These are phyloP conservation scores for Bryconaethiops microstoma DNA, from an alignment of 2,797 vertebrate species.

Conservation along the genomic window DNA sequence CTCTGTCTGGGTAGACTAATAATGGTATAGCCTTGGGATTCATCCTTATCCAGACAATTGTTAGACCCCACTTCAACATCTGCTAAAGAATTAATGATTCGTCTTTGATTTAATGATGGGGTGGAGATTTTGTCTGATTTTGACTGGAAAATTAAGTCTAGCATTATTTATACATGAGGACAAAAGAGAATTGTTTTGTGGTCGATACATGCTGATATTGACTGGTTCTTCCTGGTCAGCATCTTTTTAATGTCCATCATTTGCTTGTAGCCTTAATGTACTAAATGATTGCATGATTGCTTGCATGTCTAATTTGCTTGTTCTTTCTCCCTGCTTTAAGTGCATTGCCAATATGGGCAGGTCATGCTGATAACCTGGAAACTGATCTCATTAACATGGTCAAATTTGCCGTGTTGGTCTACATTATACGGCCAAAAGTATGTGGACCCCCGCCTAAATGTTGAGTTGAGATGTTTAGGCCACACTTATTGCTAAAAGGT, in stretches of 20 bases:
- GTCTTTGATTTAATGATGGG: slow-evolving; percentile 50
- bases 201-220: slow-evolving; percentile 38
- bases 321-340: slow-evolving; percentile 20
- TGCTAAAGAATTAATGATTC: slow-evolving; percentile 43
- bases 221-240: slow-evolving; percentile 13
- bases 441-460: too few species aligned
- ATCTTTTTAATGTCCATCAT: slow-evolving; percentile 41
- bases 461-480: too few species aligned
- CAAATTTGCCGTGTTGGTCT: slow-evolving; percentile 1
- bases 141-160: slow-evolving; percentile 37
- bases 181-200: slow-evolving; percentile 17
- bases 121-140: slow-evolving; percentile 29
- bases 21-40: slow-evolving; percentile 20
- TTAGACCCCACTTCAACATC: slow-evolving; percentile 38
- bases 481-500: too few species aligned
- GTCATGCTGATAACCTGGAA: slow-evolving; percentile 5
- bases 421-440: too few species aligned
- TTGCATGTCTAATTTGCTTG: slow-evolving; percentile 13
- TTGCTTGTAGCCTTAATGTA: slow-evolving; percentile 32
- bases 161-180: slow-evolving; percentile 18
- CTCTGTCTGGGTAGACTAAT: slow-evolving; percentile 34
- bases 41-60: slow-evolving; percentile 41
- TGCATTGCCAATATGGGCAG: slow-evolving; percentile 5
- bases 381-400: background rate
- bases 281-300: slow-evolving; percentile 1